Percentiles rank a stretch among this genome's conserved stretches.
These are phyloP conservation scores for Erpornis zantholeuca DNA, from an alignment of 2,113 vertebrate genomes.

Conservation along the genomic window DNA sequence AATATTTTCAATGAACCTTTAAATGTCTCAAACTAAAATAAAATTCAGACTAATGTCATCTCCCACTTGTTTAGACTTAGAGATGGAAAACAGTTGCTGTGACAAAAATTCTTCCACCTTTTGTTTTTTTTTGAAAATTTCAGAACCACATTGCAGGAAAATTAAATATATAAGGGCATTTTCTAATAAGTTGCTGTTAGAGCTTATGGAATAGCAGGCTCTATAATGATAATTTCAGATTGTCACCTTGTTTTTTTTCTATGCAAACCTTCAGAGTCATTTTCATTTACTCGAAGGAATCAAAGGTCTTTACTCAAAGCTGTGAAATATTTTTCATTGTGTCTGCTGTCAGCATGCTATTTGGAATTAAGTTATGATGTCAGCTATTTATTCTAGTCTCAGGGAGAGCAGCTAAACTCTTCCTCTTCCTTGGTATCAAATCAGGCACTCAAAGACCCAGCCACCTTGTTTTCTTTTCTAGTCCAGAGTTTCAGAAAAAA, in stretches of 20 bases:
- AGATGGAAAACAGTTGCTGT: not conserved
- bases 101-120: not conserved
- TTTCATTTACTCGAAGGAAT: not conserved
- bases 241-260: not conserved
- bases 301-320: not conserved
- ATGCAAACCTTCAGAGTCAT: not conserved
- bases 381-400: not conserved
- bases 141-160: not conserved
- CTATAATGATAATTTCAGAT: not conserved
- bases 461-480: conserved; percentile 11
- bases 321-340: not conserved
- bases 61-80: not conserved
- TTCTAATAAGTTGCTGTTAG: not conserved
- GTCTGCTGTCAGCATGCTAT: not conserved
- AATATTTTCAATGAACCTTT: not conserved
- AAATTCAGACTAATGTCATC: not conserved
- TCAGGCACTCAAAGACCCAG: not conserved
- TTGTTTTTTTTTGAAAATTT: not conserved
- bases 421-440: conserved; percentile 7
- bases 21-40: not conserved
- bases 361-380: not conserved
- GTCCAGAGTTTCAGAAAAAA: conserved; percentile 16
- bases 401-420: not conserved
- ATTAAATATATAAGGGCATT: not conserved
- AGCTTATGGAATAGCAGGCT: not conserved